These are phyloP conservation scores for Tenualosa thibaudeaui DNA, from an alignment of 2,797 vertebrate genomes.

Conservation along the genomic window DNA sequence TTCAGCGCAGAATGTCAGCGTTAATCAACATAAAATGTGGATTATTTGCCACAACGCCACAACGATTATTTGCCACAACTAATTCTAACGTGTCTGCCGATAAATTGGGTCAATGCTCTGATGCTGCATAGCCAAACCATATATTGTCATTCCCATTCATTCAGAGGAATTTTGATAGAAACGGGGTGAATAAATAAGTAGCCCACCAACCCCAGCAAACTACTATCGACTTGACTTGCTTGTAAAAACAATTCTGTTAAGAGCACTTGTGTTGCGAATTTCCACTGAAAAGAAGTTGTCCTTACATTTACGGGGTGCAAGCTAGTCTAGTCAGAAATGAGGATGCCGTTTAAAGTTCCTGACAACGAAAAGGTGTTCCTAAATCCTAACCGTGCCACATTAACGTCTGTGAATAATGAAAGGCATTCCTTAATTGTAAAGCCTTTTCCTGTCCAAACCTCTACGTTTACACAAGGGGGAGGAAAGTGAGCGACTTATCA, in stretches of 20 bases:
- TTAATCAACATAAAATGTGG: neutral
- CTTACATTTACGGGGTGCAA: neutral
- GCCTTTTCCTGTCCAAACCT: neutral
- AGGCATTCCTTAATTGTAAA: neutral
- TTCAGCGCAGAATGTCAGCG: neutral
- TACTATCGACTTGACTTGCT: slow-evolving; percentile 60
- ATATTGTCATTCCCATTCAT: slow-evolving; percentile 33
- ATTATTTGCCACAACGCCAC: neutral
- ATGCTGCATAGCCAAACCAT: neutral
- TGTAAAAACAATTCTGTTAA: slow-evolving; percentile 46
- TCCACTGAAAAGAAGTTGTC: slow-evolving; percentile 30
- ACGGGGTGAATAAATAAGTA: slow-evolving; percentile 66
- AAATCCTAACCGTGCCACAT: neutral
- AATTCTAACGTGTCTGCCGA: neutral
- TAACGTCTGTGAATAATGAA: neutral
- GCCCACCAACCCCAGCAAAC: slow-evolving; percentile 55
- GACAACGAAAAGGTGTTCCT: neutral
- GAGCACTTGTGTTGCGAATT: slow-evolving; percentile 37
- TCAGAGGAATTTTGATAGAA: slow-evolving; percentile 60
- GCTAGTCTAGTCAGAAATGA: neutral
- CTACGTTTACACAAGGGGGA: slow-evolving; percentile 19
- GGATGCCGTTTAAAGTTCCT: neutral
- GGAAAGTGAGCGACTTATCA: slow-evolving; percentile 45
- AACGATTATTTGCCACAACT: too few relatives aligned
- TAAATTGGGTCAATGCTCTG: slow-evolving; percentile 1